A percentile compares a stretch with the other conserved stretches of the same genome.
Evolutionary conservation across 92 coral and sea anemone genomes (phyloP).

Genomic region (Hydrozoanthus gracilis): DNA sequence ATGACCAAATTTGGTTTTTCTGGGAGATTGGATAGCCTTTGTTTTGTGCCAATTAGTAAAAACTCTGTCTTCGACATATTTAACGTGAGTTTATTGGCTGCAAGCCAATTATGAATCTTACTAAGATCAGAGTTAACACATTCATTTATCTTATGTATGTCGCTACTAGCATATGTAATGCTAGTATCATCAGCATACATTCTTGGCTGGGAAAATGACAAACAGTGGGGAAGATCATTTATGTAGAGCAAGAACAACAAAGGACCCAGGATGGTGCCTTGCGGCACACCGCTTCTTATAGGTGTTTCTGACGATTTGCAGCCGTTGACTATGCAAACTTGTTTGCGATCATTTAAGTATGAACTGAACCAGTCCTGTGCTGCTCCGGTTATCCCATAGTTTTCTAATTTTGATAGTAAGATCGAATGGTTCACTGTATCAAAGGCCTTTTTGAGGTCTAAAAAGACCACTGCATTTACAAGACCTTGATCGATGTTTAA

Average conservation of each 20-base stretch:
- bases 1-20: slow-evolving; percentile 43
- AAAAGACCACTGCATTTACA: slow-evolving; percentile 53
- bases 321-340: slow-evolving; percentile 8
- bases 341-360: slow-evolving; percentile 14
- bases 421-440: slow-evolving; percentile 45
- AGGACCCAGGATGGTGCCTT: slow-evolving; percentile 26
- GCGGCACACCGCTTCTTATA: slow-evolving; percentile 6
- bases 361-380: slow-evolving; percentile 31
- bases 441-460: slow-evolving; percentile 47
- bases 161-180: slow-evolving; percentile 45
- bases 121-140: slow-evolving; percentile 42
- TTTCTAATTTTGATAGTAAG: slow-evolving; percentile 51
- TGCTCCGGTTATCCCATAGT: slow-evolving; percentile 35
- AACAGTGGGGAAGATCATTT: slow-evolving; percentile 48
- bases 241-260: slow-evolving; percentile 25
- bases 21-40: slow-evolving; percentile 35
- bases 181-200: slow-evolving; percentile 53
- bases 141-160: slow-evolving; percentile 44
- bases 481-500: slow-evolving; percentile 45
- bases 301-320: not conserved
- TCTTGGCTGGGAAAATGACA: slow-evolving; percentile 42
- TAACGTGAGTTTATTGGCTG: slow-evolving; percentile 49
- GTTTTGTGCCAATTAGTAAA: slow-evolving; percentile 46
- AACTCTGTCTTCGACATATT: slow-evolving; percentile 47
- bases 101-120: slow-evolving; percentile 41